Evolutionary conservation across 2,113 vertebrate genomes (phyloP), one percentile per base, ranked within the genome.

Genomic region (Channa argus): DNA sequence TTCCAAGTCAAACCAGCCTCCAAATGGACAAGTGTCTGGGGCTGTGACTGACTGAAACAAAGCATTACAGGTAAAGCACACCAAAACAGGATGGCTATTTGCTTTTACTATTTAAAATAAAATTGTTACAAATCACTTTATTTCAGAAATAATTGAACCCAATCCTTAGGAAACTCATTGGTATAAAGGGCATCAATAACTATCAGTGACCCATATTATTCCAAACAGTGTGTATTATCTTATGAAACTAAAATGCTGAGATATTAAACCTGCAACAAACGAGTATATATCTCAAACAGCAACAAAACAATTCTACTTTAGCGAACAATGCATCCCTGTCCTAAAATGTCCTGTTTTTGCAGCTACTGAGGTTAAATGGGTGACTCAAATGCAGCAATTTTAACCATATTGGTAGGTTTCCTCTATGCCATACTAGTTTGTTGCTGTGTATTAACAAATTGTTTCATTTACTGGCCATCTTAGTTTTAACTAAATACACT

Each of bases 1-100:
- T 4, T 71, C 50, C 76, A 83, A 85, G 70, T 79, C 74, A 79
- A 73, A 66, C 64, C 44, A 76, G 63, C 63, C 15, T 65, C 12
- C 68, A 61, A 82, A 55, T 71, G 54, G 74, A 81, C 71, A 71
- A 33, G 50, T 43, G 24, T 24, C 24, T 24, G 24, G 24, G 38
- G 24, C 51, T 73, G 66, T 63, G 56, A 76, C 58, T 14, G 72
- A 56, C 62, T 61, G 43, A 60, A 82, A 61, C 58, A 77, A 50
- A 75, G 63, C 43, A 62, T 74, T 8, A 66, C 80, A 54, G 49
- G 64, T 44, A 62, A 24, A 51, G 79, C 64, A 78, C 60, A 68
- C 9, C 52, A 43, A 9, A 49, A 74, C 34, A 63, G 9, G 11
- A 75, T 75, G 24, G 14, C 8, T 7, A 11, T 71, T 46, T 63